These are phyloP conservation scores for Diabrotica undecimpunctata DNA, from an alignment of 1,140 invertebrate species.

Conservation along the genomic window DNA sequence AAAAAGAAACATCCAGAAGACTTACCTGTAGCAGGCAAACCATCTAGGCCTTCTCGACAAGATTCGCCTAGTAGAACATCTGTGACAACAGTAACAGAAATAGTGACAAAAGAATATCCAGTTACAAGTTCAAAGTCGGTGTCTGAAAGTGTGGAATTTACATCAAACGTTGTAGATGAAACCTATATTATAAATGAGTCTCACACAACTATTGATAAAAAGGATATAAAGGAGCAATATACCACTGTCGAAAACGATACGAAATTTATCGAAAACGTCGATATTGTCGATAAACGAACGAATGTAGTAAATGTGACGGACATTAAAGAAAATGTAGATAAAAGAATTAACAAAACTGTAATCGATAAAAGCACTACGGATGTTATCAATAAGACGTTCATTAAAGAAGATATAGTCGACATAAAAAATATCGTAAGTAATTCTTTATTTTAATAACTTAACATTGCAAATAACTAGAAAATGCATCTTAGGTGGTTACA, in stretches of 20 bases:
- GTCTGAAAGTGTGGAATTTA: slow-evolving; percentile 30
- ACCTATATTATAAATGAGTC: slow-evolving; percentile 37
- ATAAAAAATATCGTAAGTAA: slow-evolving; percentile 44
- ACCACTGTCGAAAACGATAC: slow-evolving; percentile 25
- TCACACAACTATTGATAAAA: slow-evolving; percentile 33
- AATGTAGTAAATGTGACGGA: slow-evolving; percentile 28
- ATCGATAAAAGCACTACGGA: slow-evolving; percentile 20
- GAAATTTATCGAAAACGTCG: slow-evolving; percentile 18
- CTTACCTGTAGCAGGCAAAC: slow-evolving; percentile 1
- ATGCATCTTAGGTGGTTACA: too few species aligned
- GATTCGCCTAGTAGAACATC: not conserved
- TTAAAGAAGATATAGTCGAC: slow-evolving; percentile 40
- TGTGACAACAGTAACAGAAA: not conserved
- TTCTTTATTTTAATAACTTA: not conserved
- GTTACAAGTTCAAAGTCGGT: slow-evolving; percentile 19
- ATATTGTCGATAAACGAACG: slow-evolving; percentile 7
- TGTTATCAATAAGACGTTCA: slow-evolving; percentile 28
- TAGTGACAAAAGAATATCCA: slow-evolving; percentile 2
- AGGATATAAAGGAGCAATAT: slow-evolving; percentile 31
- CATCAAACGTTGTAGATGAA: slow-evolving; percentile 31
- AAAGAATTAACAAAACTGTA: slow-evolving; percentile 16
- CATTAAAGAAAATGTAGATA: slow-evolving; percentile 18
- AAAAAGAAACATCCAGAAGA: not conserved
- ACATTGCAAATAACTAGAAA: too few species aligned
- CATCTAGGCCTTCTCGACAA: not conserved